phyloP scores from a whole-genome alignment of 2,888 invertebrate genomes.

The Brachylomia viminalis region DNA sequence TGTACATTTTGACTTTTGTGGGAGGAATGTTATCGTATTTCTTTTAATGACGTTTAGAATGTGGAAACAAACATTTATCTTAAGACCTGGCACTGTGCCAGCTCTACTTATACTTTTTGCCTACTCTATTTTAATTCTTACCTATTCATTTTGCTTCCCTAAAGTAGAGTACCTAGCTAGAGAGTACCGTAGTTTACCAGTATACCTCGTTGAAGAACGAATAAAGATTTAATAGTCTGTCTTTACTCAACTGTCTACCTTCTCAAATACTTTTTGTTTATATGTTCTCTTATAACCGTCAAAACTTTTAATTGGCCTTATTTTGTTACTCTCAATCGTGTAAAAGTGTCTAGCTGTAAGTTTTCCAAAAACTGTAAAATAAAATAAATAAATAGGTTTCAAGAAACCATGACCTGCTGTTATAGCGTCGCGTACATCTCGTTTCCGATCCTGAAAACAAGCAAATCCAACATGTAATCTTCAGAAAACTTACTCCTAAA shows the following conservation, averaged over 20 bases:
- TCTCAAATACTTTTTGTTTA: no score
- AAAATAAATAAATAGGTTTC: no score
- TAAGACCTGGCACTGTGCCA: conserved; percentile 13
- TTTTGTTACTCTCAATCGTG: no score
- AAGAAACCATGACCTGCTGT: not conserved
- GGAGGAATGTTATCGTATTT: not conserved
- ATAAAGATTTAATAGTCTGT: not conserved
- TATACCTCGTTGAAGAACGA: conserved; percentile 3
- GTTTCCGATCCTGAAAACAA: not conserved
- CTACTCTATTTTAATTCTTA: conserved; percentile 2
- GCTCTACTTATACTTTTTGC: conserved; percentile 9
- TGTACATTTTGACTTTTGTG: not conserved
- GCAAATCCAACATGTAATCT: not conserved
- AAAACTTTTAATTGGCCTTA: no score
- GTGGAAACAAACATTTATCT: conserved; percentile 23
- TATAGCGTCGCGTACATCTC: not conserved
- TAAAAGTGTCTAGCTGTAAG: no score
- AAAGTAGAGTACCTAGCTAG: not conserved
- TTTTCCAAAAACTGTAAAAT: no score
- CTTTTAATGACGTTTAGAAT: not conserved
- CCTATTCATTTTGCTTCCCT: not conserved
- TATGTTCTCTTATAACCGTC: no score
- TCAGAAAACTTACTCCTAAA: conserved; percentile 91
- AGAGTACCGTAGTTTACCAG: not conserved
- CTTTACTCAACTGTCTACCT: no score